Base-by-base conservation (phyloP, 2,888 invertebrate species). In the Synanthedon myopaeformis region DNA sequence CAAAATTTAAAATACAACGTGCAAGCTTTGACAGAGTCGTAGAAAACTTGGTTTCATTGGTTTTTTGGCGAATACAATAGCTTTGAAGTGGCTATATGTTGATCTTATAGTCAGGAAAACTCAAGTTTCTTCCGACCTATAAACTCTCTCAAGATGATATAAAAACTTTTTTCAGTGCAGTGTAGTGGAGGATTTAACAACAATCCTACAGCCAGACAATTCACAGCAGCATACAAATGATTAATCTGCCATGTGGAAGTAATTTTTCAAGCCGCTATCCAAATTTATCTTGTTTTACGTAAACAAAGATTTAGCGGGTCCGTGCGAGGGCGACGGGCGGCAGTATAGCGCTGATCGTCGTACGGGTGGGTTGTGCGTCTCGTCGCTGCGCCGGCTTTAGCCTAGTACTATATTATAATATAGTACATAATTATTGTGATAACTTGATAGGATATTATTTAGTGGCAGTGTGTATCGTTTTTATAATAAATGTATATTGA, bases 61-160 rank as follows among this genome's bases (percentile, higher is more conserved):
- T 8, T 52, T 54, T 52, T 52, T 54, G 28, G 4, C 51, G 3
- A 54, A 52, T 51, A 52, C 52, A 19, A 45, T 42, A 45, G 45
- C 45, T 42, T 48, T 56, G 51, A 54, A 56, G 48, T 50, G 53
- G 45, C 35, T 54, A 10, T 56, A 54, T 56, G 50, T 54, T 12
- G 52, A 54, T 52, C 13, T 52, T 1, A 51, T 56, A 50, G 48
- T 51, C 52, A 41, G 53, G 52, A 52, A 54, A 50, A 52, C 54
- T 56, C 35, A 52, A 54, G 48, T 56, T 56, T 51, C 52, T 56
- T 49, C 56, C 53, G 19, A 55, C 52, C 17, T 57, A 55, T 48
- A 55, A 54, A 50, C 17, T 17, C 42, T 42, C 52, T 53, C 55
- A 55, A 55, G 53, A 53, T 53, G 53, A 53, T 41, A 8, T 52